These are phyloP conservation scores for Phaethornis superciliosus DNA, from an alignment of 2,113 vertebrate species.

Conservation along the genomic window DNA sequence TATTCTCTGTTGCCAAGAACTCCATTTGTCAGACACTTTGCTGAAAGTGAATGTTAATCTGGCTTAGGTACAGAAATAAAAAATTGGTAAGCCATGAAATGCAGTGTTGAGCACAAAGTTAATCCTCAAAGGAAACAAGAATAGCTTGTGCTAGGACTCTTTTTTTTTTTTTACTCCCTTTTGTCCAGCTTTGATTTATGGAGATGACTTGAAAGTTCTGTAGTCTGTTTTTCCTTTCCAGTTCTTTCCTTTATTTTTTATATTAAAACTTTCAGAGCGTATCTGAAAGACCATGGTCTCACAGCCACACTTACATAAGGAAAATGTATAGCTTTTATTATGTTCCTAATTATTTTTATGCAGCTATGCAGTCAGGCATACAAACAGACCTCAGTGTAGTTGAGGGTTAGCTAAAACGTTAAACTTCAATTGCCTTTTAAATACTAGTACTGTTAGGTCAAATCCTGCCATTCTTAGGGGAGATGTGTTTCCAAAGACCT, in stretches of 20 bases:
- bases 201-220: background rate
- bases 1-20: background rate
- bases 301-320: background rate
- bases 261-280: background rate
- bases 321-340: background rate
- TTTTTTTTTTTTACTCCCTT: background rate
- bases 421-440: background rate
- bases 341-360: background rate
- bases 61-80: conserved; percentile 30
- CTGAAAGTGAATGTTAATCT: conserved; percentile 31
- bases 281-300: background rate
- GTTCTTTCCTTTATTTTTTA: background rate
- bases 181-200: background rate
- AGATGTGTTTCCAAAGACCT: background rate
- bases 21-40: background rate
- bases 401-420: background rate
- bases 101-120: background rate
- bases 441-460: background rate
- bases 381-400: background rate
- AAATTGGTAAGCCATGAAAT: conserved; percentile 37
- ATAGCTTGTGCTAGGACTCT: background rate
- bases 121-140: conserved; percentile 35
- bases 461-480: background rate
- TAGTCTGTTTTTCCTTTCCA: background rate
- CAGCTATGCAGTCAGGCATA: background rate